phyloP scores from a whole-genome alignment of 2,113 vertebrate species.

The Ursus arctos region DNA sequence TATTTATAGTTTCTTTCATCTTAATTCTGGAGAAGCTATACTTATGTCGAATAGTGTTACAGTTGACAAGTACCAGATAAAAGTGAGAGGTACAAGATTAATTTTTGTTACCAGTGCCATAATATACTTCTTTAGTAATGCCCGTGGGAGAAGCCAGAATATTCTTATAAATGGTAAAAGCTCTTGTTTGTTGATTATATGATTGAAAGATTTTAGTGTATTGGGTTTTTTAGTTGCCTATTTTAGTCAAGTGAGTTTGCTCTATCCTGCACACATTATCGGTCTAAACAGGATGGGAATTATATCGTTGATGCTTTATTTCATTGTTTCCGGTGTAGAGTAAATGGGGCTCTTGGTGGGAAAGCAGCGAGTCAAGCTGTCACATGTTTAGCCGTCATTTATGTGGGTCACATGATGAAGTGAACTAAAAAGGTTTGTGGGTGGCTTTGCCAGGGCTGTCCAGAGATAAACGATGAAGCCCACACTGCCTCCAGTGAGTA shows the following conservation, averaged over 20 bases:
- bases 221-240: not conserved
- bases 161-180: not conserved
- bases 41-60: not conserved
- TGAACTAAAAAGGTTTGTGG: accelerated
- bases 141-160: not conserved
- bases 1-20: not conserved
- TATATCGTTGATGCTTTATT: not conserved
- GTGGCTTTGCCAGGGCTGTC: too few species aligned
- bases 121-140: not conserved
- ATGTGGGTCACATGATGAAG: accelerated
- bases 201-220: not conserved
- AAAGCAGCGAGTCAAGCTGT: not conserved
- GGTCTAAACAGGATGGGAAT: not conserved
- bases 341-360: not conserved
- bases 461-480: accelerated
- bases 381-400: accelerated
- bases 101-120: not conserved
- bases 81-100: not conserved
- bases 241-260: not conserved
- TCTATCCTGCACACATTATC: not conserved
- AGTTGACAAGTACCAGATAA: not conserved
- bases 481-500: not conserved
- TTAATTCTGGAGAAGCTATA: not conserved
- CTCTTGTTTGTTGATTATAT: not conserved
- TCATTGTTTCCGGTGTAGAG: not conserved